Evolutionary conservation across 1,140 invertebrate genomes (phyloP).

Genomic region (Diachasma alloeum): DNA sequence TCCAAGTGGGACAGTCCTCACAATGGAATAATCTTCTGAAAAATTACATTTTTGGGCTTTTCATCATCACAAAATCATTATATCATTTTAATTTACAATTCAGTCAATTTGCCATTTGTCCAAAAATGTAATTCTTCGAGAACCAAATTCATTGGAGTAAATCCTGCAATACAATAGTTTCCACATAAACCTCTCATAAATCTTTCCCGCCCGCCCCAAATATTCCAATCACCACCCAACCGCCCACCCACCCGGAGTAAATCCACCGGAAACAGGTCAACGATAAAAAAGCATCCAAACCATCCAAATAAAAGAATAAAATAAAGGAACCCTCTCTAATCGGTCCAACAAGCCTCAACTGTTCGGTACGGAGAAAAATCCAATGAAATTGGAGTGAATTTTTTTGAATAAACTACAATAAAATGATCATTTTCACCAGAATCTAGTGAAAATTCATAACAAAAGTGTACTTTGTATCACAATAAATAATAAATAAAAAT

Average conservation of each 20-base stretch:
- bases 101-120: too few relatives aligned
- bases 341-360: constrained; percentile 7
- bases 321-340: constrained; percentile 1
- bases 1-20: too few relatives aligned
- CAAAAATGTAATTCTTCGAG: too few relatives aligned
- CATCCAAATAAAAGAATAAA: background rate
- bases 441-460: background rate
- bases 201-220: background rate
- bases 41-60: too few relatives aligned
- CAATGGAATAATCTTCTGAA: too few relatives aligned
- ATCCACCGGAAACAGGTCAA: constrained; percentile 5
- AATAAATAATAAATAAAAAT: background rate
- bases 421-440: background rate
- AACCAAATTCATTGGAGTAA: too few relatives aligned
- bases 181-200: too few relatives aligned
- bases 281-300: constrained; percentile 4
- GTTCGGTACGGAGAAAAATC: background rate
- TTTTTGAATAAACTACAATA: background rate
- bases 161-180: too few relatives aligned
- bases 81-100: too few relatives aligned
- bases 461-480: too few relatives aligned
- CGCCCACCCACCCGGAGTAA: background rate
- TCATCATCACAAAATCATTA: too few relatives aligned
- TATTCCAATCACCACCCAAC: background rate
- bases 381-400: background rate